Conservation (phyloP, 2,888 invertebrate genomes). For the Pseudococcus longispinus region DNA sequence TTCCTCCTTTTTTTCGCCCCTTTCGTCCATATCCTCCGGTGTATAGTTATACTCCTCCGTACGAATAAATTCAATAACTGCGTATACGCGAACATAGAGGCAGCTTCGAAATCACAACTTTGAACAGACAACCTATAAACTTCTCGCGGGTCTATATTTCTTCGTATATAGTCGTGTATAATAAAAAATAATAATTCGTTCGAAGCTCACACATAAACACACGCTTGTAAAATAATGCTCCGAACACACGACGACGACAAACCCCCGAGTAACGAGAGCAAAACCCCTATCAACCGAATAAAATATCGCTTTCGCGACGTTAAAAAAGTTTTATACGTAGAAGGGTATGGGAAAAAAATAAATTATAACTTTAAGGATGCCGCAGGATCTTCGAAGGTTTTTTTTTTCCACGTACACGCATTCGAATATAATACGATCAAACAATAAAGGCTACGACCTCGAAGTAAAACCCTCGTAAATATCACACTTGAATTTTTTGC, state of each 20-base stretch:
- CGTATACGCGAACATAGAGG: not conserved
- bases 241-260: not conserved
- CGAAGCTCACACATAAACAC: not conserved
- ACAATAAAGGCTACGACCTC: not conserved
- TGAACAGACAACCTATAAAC: not conserved
- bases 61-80: not conserved
- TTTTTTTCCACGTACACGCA: not conserved
- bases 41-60: not conserved
- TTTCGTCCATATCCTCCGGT: not conserved
- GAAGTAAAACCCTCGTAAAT: not conserved
- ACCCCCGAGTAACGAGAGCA: not conserved
- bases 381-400: not conserved
- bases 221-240: not conserved
- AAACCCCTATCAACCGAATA: not conserved
- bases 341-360: not conserved
- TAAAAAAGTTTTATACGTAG: slow-evolving; percentile 5
- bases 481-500: too few species aligned
- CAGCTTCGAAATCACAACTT: not conserved
- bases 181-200: slow-evolving; percentile 17
- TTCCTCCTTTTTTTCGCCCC: not conserved
- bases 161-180: not conserved
- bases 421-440: not conserved
- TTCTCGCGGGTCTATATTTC: not conserved
- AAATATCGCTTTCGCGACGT: not conserved
- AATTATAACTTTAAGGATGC: not conserved